Conservation (phyloP, 2,113 vertebrate species). For the Rousettus leschenaultii region DNA sequence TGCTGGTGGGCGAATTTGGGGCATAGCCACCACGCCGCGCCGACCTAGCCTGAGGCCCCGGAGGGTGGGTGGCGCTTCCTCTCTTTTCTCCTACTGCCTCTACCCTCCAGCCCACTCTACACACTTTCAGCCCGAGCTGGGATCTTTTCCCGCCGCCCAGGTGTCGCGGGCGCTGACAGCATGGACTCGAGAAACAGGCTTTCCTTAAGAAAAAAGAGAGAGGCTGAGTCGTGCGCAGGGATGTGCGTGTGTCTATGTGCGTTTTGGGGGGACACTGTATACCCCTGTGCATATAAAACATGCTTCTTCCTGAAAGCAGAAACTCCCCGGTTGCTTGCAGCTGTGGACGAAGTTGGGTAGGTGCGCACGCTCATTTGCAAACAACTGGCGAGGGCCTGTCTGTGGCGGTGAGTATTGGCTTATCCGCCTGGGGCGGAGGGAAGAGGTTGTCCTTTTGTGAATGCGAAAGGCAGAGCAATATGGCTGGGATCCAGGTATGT, state of each 20-base stretch:
- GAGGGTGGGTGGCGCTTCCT: neutral
- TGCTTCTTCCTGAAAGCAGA: neutral
- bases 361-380: rapidly evolving
- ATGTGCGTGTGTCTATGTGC: too few relatives aligned
- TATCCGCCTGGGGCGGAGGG: neutral
- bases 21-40: rapidly evolving
- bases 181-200: neutral
- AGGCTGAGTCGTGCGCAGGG: neutral
- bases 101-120: rapidly evolving
- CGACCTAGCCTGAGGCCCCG: neutral
- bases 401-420: neutral
- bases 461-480: neutral
- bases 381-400: neutral
- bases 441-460: neutral
- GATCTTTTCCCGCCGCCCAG: neutral
- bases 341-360: neutral
- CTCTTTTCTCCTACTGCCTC: too few relatives aligned
- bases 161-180: rapidly evolving
- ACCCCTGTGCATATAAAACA: neutral
- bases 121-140: neutral
- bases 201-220: neutral
- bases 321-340: neutral
- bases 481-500: neutral
- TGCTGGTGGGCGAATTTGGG: rapidly evolving
- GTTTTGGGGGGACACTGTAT: neutral